phyloP scores from a whole-genome alignment of 2,113 vertebrate species.

The Aphyosemion australe region DNA sequence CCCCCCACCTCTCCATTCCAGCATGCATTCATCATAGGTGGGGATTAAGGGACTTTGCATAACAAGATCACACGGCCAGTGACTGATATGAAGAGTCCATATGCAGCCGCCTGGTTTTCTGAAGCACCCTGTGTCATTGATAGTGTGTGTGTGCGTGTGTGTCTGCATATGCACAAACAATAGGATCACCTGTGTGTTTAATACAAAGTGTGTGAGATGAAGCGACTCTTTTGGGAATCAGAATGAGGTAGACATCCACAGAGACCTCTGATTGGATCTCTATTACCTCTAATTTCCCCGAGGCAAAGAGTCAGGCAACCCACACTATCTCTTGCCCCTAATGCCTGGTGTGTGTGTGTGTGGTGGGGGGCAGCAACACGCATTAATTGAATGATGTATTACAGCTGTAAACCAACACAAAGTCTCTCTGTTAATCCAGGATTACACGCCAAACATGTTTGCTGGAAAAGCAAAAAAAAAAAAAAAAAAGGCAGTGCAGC shows the following conservation, averaged over 20 bases:
- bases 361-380: constrained; percentile 59
- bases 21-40: constrained; percentile 96
- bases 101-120: constrained; percentile 97
- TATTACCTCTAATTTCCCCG: constrained; percentile 84
- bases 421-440: constrained; percentile 88
- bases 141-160: constrained; percentile 66
- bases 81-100: constrained; percentile 99
- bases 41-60: constrained; percentile 99
- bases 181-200: constrained; percentile 57
- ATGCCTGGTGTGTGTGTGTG: constrained; percentile 74
- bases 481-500: constrained; percentile 78
- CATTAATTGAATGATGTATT: constrained; percentile 83
- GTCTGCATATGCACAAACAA: constrained; percentile 62
- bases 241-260: constrained; percentile 90
- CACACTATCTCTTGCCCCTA: constrained; percentile 73
- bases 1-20: constrained; percentile 84
- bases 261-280: constrained; percentile 91
- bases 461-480: constrained; percentile 84
- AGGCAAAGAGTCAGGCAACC: constrained; percentile 76
- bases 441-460: constrained; percentile 88
- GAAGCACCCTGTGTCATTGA: constrained; percentile 80
- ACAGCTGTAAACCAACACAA: constrained; percentile 89
- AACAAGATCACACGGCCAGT: constrained; percentile 99
- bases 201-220: constrained; percentile 65
- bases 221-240: constrained; percentile 89